Conservation (phyloP, 2,888 invertebrate species). For the Bombylius discolor region DNA sequence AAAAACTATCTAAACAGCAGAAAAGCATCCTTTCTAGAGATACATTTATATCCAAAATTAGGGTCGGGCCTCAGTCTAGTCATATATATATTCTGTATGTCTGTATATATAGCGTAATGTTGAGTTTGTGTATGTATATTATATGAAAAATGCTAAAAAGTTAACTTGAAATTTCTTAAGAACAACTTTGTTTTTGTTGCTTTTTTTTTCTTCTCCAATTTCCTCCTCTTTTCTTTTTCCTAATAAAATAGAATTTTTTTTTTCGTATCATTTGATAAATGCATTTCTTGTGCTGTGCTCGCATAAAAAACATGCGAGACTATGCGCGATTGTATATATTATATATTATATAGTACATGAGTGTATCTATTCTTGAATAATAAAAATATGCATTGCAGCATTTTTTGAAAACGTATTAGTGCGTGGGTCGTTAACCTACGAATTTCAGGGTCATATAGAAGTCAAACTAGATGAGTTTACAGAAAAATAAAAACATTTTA, state of each 20-base stretch:
- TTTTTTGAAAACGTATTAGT: constrained; percentile 1
- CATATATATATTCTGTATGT: too few relatives aligned
- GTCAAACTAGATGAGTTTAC: constrained; percentile 15
- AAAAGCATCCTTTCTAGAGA: background rate
- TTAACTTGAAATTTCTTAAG: constrained; percentile 13
- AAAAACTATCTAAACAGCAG: background rate
- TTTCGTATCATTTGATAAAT: background rate
- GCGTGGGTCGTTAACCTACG: constrained; percentile 24
- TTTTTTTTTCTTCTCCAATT: background rate
- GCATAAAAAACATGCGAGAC: background rate
- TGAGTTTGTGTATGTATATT: too few relatives aligned
- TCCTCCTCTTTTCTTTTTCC: constrained; percentile 1
- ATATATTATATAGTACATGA: too few relatives aligned
- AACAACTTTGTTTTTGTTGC: constrained; percentile 4
- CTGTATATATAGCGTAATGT: too few relatives aligned
- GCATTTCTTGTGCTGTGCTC: too few relatives aligned
- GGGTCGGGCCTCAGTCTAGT: background rate
- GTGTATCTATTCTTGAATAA: too few relatives aligned
- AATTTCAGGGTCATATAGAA: constrained; percentile 24
- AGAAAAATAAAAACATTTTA: too few relatives aligned
- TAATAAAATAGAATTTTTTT: background rate
- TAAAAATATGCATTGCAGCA: too few relatives aligned
- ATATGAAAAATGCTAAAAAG: constrained; percentile 9
- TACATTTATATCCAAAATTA: background rate
- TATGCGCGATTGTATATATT: background rate